Percentiles rank a stretch among this genome's conserved stretches.
These are phyloP conservation scores for Micrastur ruficollis DNA, from an alignment of 2,797 vertebrate genomes.

Conservation along the genomic window DNA sequence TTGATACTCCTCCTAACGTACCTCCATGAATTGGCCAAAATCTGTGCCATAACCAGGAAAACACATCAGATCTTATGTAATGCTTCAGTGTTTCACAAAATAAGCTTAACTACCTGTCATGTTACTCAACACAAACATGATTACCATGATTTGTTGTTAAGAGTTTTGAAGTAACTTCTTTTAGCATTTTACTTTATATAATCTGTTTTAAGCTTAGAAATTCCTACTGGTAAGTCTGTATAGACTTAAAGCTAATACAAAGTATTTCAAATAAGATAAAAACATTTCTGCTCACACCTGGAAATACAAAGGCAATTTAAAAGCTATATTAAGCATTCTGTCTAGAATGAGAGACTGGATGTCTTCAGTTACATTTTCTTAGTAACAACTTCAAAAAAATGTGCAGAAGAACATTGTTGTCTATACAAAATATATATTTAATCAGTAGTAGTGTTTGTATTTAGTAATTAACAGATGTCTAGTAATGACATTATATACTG, in stretches of 20 bases:
- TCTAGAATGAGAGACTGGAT: background rate
- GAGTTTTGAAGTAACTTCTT: background rate
- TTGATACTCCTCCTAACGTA: no score
- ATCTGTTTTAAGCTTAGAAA: background rate
- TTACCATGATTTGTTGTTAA: background rate
- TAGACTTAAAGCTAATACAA: background rate
- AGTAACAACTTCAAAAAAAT: background rate
- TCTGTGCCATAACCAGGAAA: background rate
- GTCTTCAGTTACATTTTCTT: background rate
- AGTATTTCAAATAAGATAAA: background rate
- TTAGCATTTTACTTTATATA: background rate
- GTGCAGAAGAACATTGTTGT: background rate
- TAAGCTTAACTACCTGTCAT: background rate
- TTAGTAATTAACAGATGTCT: background rate
- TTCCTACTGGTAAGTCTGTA: background rate
- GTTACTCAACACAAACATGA: background rate
- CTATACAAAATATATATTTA: background rate
- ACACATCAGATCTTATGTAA: background rate
- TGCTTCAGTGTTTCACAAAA: background rate
- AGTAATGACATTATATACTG: background rate
- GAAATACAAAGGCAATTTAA: background rate
- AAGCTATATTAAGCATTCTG: background rate
- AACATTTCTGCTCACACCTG: background rate
- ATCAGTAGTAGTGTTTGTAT: background rate
- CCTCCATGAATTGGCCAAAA: background rate